phyloP scores from a whole-genome alignment of 2,888 invertebrate species.

The Andrena hattorfiana region DNA sequence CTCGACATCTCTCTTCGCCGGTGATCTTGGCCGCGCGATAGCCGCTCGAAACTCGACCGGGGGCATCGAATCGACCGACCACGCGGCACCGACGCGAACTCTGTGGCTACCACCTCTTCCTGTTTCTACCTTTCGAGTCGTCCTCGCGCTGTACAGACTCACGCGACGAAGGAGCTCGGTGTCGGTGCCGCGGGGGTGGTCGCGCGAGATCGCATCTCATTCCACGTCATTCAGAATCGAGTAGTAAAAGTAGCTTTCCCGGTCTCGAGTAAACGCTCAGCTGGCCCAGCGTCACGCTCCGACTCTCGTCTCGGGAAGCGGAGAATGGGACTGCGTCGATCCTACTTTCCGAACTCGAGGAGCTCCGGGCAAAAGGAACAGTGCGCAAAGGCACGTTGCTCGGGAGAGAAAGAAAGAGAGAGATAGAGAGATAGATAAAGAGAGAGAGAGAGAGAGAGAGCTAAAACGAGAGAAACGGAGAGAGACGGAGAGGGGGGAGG shows the following conservation, averaged over 20 bases:
- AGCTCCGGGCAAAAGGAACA: slow-evolving; percentile 11
- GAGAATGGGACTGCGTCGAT: slow-evolving; percentile 6
- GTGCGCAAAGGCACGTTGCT: slow-evolving; percentile 13
- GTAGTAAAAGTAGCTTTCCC: neutral
- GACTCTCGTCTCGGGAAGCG: neutral
- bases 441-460: slow-evolving; percentile 23
- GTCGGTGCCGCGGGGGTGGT: neutral
- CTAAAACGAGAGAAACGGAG: slow-evolving; percentile 6
- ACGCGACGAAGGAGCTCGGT: neutral
- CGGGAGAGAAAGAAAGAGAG: slow-evolving; percentile 10
- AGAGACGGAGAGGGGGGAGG: slow-evolving; percentile 19
- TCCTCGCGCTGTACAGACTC: neutral
- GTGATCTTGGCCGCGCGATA: slow-evolving; percentile 24
- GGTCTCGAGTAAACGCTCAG: neutral
- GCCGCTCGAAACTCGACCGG: neutral
- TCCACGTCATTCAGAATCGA: slow-evolving; percentile 36
- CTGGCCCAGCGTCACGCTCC: neutral
- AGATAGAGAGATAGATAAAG: slow-evolving; percentile 25
- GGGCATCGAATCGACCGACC: neutral
- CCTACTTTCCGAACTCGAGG: slow-evolving; percentile 11
- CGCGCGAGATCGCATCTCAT: slow-evolving; percentile 22
- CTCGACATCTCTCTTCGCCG: slow-evolving; percentile 49
- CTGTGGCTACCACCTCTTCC: neutral
- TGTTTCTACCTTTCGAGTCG: neutral
- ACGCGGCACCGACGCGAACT: slow-evolving; percentile 6